Evolutionary conservation across 2,888 invertebrate species (phyloP).

Genomic region (Liodrosophila aerea): DNA sequence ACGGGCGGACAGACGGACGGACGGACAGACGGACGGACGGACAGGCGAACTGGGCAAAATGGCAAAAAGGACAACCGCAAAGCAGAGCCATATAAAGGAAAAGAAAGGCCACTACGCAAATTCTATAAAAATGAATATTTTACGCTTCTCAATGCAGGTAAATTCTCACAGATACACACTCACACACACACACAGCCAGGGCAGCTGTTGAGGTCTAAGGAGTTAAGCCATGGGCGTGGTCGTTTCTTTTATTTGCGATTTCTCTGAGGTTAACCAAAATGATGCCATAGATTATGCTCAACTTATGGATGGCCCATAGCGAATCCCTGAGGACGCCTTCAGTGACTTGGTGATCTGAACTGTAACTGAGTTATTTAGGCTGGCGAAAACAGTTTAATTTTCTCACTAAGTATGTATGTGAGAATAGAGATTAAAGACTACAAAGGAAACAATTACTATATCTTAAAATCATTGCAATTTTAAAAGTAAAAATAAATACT

Average conservation of each 20-base stretch:
- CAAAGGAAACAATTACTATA: too few species aligned
- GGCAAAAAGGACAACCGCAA: conserved; percentile 69
- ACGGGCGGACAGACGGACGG: conserved; percentile 2
- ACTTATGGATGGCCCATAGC: conserved; percentile 12
- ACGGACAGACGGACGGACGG: conserved; percentile 1
- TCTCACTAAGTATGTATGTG: too few species aligned
- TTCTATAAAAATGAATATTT: conserved; percentile 43
- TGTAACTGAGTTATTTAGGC: background rate
- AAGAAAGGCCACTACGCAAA: conserved; percentile 36
- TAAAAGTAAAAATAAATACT: too few species aligned
- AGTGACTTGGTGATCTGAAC: background rate
- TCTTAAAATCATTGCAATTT: too few species aligned
- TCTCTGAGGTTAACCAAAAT: conserved; percentile 37
- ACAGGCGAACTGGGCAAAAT: conserved; percentile 24
- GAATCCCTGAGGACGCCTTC: background rate
- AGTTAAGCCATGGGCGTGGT: conserved; percentile 23
- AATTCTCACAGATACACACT: conserved; percentile 4
- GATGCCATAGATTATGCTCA: conserved; percentile 23
- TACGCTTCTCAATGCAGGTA: conserved; percentile 38
- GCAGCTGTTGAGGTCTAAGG: conserved; percentile 27
- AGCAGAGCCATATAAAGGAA: background rate
- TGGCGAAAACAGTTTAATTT: background rate
- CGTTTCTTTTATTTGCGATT: conserved; percentile 9
- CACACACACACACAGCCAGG: conserved; percentile 4
- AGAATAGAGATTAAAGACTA: too few species aligned